Evolutionary conservation across 2,113 vertebrate genomes (phyloP).

Genomic region (Galbula dea): DNA sequence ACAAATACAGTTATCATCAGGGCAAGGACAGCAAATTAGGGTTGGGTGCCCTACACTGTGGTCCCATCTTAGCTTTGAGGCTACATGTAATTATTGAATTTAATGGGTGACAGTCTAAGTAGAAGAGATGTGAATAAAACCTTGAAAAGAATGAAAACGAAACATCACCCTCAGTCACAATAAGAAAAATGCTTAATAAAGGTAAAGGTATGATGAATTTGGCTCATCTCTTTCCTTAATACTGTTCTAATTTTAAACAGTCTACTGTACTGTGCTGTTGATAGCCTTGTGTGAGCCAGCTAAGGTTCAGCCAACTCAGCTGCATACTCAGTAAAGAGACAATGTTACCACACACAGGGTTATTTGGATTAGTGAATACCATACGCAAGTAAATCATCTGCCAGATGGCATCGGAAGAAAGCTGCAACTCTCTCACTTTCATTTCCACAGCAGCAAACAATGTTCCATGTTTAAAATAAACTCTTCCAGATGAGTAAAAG

Average conservation of each 20-base stretch:
- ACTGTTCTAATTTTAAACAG: conserved; percentile 51
- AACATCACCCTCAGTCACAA: background rate
- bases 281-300: conserved; percentile 64
- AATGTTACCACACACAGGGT: conserved; percentile 74
- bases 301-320: conserved; percentile 74
- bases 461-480: conserved; percentile 82
- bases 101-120: background rate
- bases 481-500: conserved; percentile 85
- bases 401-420: conserved; percentile 79
- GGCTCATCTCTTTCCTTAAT: background rate
- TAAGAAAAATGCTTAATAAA: conserved; percentile 4
- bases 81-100: background rate
- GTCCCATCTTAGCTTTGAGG: background rate
- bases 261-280: conserved; percentile 46
- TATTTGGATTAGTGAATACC: conserved; percentile 78
- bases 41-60: background rate
- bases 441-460: conserved; percentile 80
- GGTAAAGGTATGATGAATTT: background rate
- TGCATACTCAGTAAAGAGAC: conserved; percentile 64
- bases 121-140: background rate
- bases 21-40: background rate
- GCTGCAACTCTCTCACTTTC: conserved; percentile 77
- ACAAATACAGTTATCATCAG: background rate
- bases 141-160: background rate
- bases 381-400: conserved; percentile 75